Evolutionary conservation across 2,797 vertebrate genomes (phyloP), one percentile per base, ranked within the genome.

Genomic region (Botia kubotai): DNA sequence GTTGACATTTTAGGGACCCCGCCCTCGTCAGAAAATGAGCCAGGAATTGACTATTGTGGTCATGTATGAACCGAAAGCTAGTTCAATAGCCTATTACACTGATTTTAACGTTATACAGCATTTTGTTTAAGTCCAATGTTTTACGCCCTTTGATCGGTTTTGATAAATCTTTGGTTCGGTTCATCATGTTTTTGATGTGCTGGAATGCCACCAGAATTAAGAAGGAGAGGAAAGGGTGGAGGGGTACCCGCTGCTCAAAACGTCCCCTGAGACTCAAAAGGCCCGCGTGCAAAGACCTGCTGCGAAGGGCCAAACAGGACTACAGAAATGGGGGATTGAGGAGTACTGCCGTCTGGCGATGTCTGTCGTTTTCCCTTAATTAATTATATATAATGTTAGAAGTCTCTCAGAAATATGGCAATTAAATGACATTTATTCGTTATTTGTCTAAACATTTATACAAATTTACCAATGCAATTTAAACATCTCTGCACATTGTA

Each of bases 191-290:
- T 39, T 67, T 87, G 26, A 75, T 89, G 91, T 90, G 87, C 78
- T 91, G 92, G 90, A 92, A 94, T 93, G 87, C 83, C 79, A 89
- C 86, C 90, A 90, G 88, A 79, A 85, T 88, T 80, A 86, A 88
- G 89, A 80, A 84, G 75, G 84, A 87, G 83, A 87, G 76, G 86
- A 87, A 3, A 16, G 58, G 58, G 21, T 23, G 23, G 23, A 62
- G 23, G 58, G 21, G 12, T 11, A 72, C 72, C 84, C 86, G 81
- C 84, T 87, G 83, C 87, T 87, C 90, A 90, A 90, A 88, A 80
- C 76, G 84, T 87, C 93, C 90, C 92, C 53, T 82, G 91, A 89
- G 87, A 85, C 86, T 77, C 67, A 58, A 81, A 84, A 84, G 88
- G 73, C 71, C 83, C 78, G 88, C 73, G 81, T 62, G 13, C 58